Evolutionary conservation across 2,113 vertebrate genomes (phyloP).

Genomic region (Chionis minor): DNA sequence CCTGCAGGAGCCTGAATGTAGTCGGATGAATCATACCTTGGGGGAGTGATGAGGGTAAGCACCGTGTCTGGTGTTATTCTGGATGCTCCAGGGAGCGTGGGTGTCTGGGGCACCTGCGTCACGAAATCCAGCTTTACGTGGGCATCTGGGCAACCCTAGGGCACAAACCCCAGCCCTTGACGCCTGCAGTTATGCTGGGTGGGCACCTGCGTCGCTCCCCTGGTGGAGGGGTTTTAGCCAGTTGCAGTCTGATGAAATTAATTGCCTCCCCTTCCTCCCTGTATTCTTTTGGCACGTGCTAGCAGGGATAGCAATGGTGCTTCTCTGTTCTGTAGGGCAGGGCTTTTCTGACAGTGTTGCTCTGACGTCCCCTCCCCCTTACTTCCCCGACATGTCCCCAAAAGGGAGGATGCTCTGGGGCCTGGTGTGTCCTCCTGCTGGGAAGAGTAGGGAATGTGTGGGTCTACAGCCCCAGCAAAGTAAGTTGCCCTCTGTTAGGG

Average conservation of each 20-base stretch:
- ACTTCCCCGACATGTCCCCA: background rate
- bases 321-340: background rate
- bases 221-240: accelerated
- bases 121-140: accelerated
- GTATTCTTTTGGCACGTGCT: background rate
- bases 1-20: background rate
- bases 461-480: background rate
- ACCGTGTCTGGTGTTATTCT: background rate
- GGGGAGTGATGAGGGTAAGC: background rate
- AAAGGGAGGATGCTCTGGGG: background rate
- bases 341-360: background rate
- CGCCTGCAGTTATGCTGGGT: accelerated
- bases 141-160: background rate
- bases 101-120: background rate
- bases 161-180: background rate
- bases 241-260: background rate
- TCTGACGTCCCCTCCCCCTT: background rate
- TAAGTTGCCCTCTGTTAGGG: background rate
- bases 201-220: background rate
- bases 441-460: background rate
- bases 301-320: background rate
- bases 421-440: background rate
- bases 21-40: accelerated
- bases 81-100: background rate
- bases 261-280: background rate